Percentiles rank a stretch among this genome's conserved stretches.
Evolutionary conservation across 2,888 invertebrate genomes (phyloP).

Genomic region (Sinohyriopsis cumingii): DNA sequence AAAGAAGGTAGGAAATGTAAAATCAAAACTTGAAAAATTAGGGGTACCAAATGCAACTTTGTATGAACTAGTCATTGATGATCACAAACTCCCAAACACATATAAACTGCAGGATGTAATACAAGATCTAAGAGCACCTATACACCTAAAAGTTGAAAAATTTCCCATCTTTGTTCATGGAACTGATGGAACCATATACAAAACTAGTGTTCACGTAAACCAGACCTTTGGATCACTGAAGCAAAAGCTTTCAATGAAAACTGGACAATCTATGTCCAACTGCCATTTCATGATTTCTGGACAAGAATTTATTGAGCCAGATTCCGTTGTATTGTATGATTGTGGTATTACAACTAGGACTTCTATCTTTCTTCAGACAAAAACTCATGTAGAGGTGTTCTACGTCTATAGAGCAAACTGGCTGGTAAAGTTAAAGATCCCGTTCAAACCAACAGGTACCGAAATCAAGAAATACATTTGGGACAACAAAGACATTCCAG

Average conservation of each 20-base stretch:
- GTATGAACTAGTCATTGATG: slow-evolving; percentile 47
- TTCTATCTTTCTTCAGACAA: slow-evolving; percentile 50
- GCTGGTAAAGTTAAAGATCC: slow-evolving; percentile 50
- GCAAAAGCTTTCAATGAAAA: slow-evolving; percentile 53
- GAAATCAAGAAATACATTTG: slow-evolving; percentile 53
- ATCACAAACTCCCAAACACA: slow-evolving; percentile 44
- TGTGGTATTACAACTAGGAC: slow-evolving; percentile 49
- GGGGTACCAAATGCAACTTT: slow-evolving; percentile 58
- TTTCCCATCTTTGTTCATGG: slow-evolving; percentile 59
- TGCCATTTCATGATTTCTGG: slow-evolving; percentile 53
- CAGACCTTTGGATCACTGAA: slow-evolving; percentile 51
- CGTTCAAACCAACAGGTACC: slow-evolving; percentile 35
- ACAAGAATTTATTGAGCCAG: slow-evolving; percentile 40
- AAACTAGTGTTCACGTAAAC: slow-evolving; percentile 48
- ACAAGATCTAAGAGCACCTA: slow-evolving; percentile 42
- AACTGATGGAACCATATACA: slow-evolving; percentile 56
- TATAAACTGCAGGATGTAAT: slow-evolving; percentile 47
- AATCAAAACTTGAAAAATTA: slow-evolving; percentile 50
- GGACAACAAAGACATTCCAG: slow-evolving; percentile 50
- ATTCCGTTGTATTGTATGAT: slow-evolving; percentile 45
- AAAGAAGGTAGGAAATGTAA: slow-evolving; percentile 48
- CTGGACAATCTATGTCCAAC: slow-evolving; percentile 48
- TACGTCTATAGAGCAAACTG: slow-evolving; percentile 49
- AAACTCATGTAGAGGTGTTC: slow-evolving; percentile 40
- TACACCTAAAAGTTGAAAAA: slow-evolving; percentile 52